A percentile compares a stretch with the other conserved stretches of the same genome.
These are phyloP conservation scores for Acrocyrtus sp. DNA, from an alignment of 2,888 invertebrate genomes.

Conservation along the genomic window DNA sequence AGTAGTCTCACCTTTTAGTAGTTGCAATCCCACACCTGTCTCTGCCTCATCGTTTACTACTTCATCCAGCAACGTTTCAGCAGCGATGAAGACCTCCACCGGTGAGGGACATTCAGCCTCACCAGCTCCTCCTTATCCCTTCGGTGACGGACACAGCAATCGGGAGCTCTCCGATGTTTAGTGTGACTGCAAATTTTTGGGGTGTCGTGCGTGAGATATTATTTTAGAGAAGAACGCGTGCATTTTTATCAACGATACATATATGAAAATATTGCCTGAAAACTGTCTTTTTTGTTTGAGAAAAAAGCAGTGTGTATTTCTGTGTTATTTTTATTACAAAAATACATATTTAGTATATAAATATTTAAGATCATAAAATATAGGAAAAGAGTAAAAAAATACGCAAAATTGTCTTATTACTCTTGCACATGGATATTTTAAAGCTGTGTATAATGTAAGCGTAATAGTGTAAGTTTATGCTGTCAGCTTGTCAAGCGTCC, in stretches of 20 bases:
- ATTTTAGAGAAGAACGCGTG: background rate
- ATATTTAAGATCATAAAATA: too few species aligned
- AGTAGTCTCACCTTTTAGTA: constrained; percentile 25
- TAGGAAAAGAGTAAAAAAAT: too few species aligned
- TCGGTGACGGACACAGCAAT: constrained; percentile 18
- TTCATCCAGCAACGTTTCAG: background rate
- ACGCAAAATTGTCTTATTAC: too few species aligned
- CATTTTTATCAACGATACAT: background rate
- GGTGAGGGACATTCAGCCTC: background rate
- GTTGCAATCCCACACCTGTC: constrained; percentile 37
- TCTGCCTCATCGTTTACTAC: constrained; percentile 29
- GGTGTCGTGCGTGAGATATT: too few species aligned
- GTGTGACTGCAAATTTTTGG: too few species aligned
- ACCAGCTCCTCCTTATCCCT: constrained; percentile 3
- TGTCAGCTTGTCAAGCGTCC: too few species aligned
- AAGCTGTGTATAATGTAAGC: too few species aligned
- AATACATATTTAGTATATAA: too few species aligned
- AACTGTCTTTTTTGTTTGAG: constrained; percentile 16
- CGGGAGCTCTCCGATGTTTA: constrained; percentile 35
- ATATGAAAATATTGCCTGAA: constrained; percentile 14
- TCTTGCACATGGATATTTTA: too few species aligned
- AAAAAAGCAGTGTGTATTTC: constrained; percentile 32
- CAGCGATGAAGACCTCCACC: background rate
- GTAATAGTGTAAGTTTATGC: too few species aligned
- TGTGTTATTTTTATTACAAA: constrained; percentile 28